These are phyloP conservation scores for Erythrocebus patas DNA, from an alignment of 2,113 vertebrate genomes.

Conservation along the genomic window DNA sequence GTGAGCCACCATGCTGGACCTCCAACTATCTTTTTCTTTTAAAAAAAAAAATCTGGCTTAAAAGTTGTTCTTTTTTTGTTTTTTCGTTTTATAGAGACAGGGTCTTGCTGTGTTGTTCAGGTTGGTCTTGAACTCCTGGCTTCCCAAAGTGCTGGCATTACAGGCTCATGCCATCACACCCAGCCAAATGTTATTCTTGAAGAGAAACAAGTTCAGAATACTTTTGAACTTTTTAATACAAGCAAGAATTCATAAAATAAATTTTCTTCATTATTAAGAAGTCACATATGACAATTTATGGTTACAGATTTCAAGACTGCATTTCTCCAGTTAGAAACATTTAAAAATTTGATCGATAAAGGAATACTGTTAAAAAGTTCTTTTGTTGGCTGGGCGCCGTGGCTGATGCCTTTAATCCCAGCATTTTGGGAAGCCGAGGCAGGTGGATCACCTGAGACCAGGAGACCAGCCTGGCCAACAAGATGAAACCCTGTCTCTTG, in stretches of 20 bases:
- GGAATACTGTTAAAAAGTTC: conserved; percentile 37
- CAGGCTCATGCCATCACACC: no score
- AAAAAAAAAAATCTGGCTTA: neutral
- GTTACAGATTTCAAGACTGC: conserved; percentile 3
- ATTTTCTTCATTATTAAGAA: conserved; percentile 41
- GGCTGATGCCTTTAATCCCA: no score
- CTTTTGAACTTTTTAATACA: conserved; percentile 28
- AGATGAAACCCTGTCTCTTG: no score
- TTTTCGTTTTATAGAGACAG: no score
- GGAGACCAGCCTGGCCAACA: no score
- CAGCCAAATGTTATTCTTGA: neutral
- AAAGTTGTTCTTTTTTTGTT: neutral
- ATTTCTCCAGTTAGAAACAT: conserved; percentile 28
- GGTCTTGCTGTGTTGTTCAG: neutral
- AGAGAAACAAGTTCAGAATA: conserved; percentile 22
- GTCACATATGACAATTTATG: neutral
- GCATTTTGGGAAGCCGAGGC: no score
- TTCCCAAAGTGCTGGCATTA: no score
- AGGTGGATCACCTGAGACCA: no score
- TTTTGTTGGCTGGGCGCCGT: neutral
- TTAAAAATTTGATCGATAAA: conserved; percentile 44
- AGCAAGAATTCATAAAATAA: conserved; percentile 13
- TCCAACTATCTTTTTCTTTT: no score
- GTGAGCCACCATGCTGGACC: no score
- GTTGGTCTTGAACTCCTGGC: no score